Evolutionary conservation across 2,113 vertebrate genomes (phyloP).

Genomic region (Triplophysa siluroides): DNA sequence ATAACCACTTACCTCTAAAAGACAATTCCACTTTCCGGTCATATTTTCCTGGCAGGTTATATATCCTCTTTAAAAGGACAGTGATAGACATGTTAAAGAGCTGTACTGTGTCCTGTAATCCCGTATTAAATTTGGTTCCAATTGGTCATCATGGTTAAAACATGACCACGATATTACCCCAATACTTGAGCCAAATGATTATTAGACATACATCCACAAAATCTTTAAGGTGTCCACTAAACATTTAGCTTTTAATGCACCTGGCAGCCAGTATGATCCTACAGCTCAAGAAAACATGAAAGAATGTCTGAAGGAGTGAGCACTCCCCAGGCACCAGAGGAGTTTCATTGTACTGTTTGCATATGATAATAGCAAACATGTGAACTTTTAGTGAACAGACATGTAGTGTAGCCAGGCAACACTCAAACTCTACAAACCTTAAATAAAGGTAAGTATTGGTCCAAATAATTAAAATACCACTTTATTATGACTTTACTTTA

Average conservation of each 20-base stretch:
- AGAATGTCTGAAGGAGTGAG: conserved; percentile 4
- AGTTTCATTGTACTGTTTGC: conserved; percentile 41
- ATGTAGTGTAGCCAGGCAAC: too few relatives aligned
- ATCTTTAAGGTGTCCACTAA: neutral
- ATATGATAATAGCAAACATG: conserved; percentile 46
- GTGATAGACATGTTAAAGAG: conserved; percentile 81
- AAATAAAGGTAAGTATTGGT: neutral
- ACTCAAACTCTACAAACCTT: too few relatives aligned
- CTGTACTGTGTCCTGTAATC: neutral
- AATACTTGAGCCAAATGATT: too few relatives aligned
- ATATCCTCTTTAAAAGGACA: conserved; percentile 75
- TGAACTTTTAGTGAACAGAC: neutral
- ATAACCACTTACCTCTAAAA: conserved; percentile 80
- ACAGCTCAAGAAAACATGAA: neutral
- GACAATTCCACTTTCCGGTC: conserved; percentile 83
- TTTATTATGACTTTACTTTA: too few relatives aligned
- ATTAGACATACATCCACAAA: neutral
- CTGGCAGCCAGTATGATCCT: neutral
- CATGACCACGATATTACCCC: too few relatives aligned
- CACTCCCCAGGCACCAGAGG: neutral
- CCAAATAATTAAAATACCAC: neutral
- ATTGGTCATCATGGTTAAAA: conserved; percentile 9
- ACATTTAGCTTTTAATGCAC: neutral
- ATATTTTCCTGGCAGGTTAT: conserved; percentile 78
- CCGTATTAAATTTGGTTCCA: neutral